Conservation (phyloP, 37 sponge, comb jelly and placozoan species). For the Hexactinellida sp. region DNA sequence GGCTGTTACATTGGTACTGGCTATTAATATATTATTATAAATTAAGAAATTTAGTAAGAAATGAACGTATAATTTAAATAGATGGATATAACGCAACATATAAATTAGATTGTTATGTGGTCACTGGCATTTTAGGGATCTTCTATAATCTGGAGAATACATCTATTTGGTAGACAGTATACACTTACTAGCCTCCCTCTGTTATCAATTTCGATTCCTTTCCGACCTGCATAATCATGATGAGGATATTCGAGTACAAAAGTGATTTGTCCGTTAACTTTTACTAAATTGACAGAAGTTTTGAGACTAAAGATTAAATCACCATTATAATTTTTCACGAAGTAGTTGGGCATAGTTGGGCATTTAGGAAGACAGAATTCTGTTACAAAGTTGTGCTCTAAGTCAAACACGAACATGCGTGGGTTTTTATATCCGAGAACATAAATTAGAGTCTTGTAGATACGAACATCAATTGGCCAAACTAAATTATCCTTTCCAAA, state of each 20-base stretch:
- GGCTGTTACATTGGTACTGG: no score
- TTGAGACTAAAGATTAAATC: not conserved
- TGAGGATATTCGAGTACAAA: no score
- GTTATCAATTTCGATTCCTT: not conserved
- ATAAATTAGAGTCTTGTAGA: not conserved
- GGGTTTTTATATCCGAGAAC: not conserved
- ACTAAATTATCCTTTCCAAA: not conserved
- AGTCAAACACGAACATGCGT: not conserved
- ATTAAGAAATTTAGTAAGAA: no score
- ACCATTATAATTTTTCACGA: not conserved
- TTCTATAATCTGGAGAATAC: not conserved
- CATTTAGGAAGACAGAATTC: not conserved
- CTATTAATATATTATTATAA: no score
- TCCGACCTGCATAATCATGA: not conserved
- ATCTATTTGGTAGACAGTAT: no score
- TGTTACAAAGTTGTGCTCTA: not conserved
- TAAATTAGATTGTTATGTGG: no score
- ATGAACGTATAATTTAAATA: no score
- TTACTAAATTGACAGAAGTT: not conserved
- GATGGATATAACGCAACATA: no score
- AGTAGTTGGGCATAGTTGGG: not conserved
- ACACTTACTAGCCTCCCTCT: no score
- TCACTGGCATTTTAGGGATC: no score
- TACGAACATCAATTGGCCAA: slow-evolving; percentile 3
- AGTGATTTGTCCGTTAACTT: not conserved